Evolutionary conservation across 2,888 invertebrate genomes (phyloP), one percentile per base, ranked within the genome.

Genomic region (Tetragonula carbonaria): DNA sequence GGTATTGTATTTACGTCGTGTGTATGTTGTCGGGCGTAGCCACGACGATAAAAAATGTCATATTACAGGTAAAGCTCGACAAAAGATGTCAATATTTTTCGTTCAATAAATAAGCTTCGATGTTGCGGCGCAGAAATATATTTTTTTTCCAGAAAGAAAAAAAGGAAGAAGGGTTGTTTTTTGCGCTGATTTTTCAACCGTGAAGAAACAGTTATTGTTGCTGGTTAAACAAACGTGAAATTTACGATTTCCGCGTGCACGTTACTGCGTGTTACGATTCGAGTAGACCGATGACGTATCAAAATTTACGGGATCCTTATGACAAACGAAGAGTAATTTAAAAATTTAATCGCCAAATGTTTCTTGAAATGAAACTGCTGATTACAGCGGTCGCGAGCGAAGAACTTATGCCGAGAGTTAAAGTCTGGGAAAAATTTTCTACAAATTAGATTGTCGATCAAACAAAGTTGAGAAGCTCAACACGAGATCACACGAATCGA

Each of bases 21-120:
- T n/a, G 28, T 33, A 51, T 21, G 28, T 28, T 21, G 23, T 18
- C 6, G 23, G 14, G 45, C 21, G 13, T 2, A 38, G 67, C 38
- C 11, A 2, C 4, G 59, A 2, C 4, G 59, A 28, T 50, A 73
- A 65, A 57, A 78, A 50, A 50, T 38, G 51, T 57, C 14, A 16
- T 51, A 74, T 28, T 38, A 67, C 51, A n/a, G 23, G 23, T 8
- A 68, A 59, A 62, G 21, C 50, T 11, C 38, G 51, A 62, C 62
- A 66, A n/a, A 74, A 67, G 51, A 53, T 45, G 74, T 68, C 67
- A 33, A 79, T 79, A 74, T 79, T 79, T 79, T 65, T 50, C 55
- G 8, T 55, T 76, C 18, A n/a, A 70, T 21, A 65, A 63, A 68
- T 55, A 63, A 18, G 2, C 14, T 28, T n/a, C 50, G 28, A 59